phyloP scores from a whole-genome alignment of 2,888 invertebrate species.

The Noctua fimbriata region DNA sequence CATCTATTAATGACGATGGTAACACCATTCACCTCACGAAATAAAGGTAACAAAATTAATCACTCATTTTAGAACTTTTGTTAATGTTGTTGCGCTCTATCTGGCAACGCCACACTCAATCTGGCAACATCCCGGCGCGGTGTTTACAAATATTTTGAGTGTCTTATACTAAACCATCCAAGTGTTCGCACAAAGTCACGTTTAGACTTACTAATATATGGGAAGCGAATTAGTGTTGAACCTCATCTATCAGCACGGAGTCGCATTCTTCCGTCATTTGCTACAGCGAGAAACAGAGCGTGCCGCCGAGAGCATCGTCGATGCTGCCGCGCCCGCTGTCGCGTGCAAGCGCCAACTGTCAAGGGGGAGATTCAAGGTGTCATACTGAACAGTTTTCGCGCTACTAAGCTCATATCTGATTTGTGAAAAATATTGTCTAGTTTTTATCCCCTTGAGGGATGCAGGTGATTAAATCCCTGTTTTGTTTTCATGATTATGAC shows the following conservation, averaged over 20 bases:
- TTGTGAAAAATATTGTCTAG: neutral
- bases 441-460: neutral
- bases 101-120: neutral
- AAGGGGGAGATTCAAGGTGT: neutral
- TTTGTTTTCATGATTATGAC: neutral
- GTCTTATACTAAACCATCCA: neutral
- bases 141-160: neutral
- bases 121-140: neutral
- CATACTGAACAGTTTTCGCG: neutral
- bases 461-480: neutral
- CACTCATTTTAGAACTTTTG: neutral
- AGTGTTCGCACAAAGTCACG: neutral
- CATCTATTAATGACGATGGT: slow-evolving; percentile 76
- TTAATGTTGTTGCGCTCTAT: too few relatives aligned
- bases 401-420: neutral
- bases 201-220: neutral
- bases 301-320: neutral
- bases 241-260: neutral
- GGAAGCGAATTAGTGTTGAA: neutral
- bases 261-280: neutral
- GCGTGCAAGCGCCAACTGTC: neutral
- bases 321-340: neutral
- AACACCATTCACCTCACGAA: slow-evolving; percentile 60
- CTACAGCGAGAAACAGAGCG: neutral
- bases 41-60: slow-evolving; percentile 69